Conservation (phyloP, 2,113 vertebrate species). For the Clinocottus analis region DNA sequence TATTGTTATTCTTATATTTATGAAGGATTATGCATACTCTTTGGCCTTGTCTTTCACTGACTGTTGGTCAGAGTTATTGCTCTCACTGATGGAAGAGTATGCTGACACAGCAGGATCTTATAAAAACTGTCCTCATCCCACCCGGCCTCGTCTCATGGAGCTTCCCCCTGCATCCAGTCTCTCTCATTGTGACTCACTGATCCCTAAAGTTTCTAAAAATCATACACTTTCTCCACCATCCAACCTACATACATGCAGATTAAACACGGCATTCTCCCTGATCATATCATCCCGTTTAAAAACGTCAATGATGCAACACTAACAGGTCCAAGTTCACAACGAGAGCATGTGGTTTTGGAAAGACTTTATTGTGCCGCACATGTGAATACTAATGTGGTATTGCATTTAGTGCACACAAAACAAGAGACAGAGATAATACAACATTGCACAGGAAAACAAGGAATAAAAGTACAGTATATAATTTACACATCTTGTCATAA, state of each 20-base stretch:
- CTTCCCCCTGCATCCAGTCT: constrained; percentile 7
- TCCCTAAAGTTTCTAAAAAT: constrained; percentile 39
- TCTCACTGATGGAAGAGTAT: constrained; percentile 43
- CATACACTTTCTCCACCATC: constrained; percentile 23
- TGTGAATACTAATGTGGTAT: constrained; percentile 68
- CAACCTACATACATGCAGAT: neutral
- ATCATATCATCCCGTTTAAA: neutral
- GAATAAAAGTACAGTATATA: constrained; percentile 70
- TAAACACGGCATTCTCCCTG: neutral
- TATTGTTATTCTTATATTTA: neutral
- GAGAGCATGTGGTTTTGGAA: constrained; percentile 47
- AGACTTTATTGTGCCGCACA: constrained; percentile 78
- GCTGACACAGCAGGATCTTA: constrained; percentile 69
- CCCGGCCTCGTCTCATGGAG: constrained; percentile 24
- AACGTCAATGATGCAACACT: neutral
- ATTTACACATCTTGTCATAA: constrained; percentile 79
- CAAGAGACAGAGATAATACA: constrained; percentile 63
- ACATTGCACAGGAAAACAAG: constrained; percentile 71
- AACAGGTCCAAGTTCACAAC: neutral
- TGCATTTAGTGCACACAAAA: constrained; percentile 67
- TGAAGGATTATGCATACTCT: neutral
- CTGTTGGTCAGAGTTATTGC: constrained; percentile 39
- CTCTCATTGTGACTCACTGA: constrained; percentile 25
- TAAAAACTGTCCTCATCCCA: constrained; percentile 63
- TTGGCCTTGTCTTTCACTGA: neutral